Base-by-base conservation (phyloP, 2,888 invertebrate species). In the Coelopa pilipes region DNA sequence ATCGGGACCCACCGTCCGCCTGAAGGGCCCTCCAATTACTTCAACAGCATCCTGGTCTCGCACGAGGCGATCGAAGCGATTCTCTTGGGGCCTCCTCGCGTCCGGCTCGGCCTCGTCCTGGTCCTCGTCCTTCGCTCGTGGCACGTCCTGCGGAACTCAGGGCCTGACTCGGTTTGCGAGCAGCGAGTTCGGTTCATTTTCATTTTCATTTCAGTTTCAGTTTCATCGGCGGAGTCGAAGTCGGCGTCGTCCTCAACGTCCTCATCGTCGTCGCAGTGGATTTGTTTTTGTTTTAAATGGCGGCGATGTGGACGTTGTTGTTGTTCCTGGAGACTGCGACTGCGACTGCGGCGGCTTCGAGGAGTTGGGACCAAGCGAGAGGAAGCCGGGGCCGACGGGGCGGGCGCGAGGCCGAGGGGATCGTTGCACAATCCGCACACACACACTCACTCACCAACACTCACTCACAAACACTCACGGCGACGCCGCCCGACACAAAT, bases 391-490 rank as follows among this genome's bases (percentile, higher is more conserved):
- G 34, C n/a, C n/a, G n/a, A n/a, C n/a, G n/a, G n/a, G n/a, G n/a
- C n/a, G n/a, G n/a, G n/a, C n/a, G n/a, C 4, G 7, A 34, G 7
- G 34, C 21, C 49, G 19, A 21, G 47, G 49, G 21, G 62, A 73
- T 13, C 45, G 73, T 73, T 73, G 69, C 73, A 73, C 73, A 73
- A 73, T 73, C 62, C 57, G 7, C 34, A 4, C 34, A 7, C 34
- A 34, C 34, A 34, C 2, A 34, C 45, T 12, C 62, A 55, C 63
- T 34, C 34, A 7, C 34, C 2, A 2, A 34, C 2, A 34, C 45
- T 12, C 62, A 34, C 34, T 34, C 34, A 7, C 34, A 34, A 2
- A 34, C 2, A 34, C 45, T 12, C 62, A 55, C 63, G 57, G 7
- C 34, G 34, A 57, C 21, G n/a, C 11, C 19, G 17, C 1, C 57